Base-by-base conservation (phyloP, 1,140 invertebrate species). In the Ptiloglossa arizonensis region DNA sequence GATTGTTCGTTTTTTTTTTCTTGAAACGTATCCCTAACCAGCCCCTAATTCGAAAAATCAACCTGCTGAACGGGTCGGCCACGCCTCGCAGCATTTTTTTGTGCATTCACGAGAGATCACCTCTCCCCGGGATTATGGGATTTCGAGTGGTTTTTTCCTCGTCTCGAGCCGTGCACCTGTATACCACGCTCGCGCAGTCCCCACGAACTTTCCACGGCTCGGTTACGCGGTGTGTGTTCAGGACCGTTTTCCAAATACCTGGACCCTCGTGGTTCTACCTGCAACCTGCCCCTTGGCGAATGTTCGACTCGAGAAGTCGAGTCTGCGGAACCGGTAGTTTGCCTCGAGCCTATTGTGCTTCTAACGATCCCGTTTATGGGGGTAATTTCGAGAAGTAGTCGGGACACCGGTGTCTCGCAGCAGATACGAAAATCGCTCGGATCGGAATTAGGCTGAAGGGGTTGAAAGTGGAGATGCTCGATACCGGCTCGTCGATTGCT, bases 331-430 rank as follows among this genome's bases (percentile, higher is more conserved):
- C 59, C 64, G 60, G 54, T 66, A 52, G 70, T 79, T 76, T 60
- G 41, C 50, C 15, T 35, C 27, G 27, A 22, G 56, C n/a, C 60
- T 69, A 74, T 83, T 80, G 70, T 83, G 41, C 59, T 35, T 70
- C 76, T 83, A 83, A 79, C 81, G 66, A 79, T 81, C 50, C 76
- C 69, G 59, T 70, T 83, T 79, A 74, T 60, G 81, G 59, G 41
- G 70, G 48, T 64, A 32, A 74, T 79, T 83, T 72, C 27, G 41
- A 41, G 66, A 46, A 73, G 60, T 48, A 54, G 35, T 81, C 48
- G 63, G 52, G 41, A 22, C 69, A 69, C 9, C 22, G 13, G 17
- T 22, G 52, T 57, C 50, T 77, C 29, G 60, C 38, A 13, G 22
- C 59, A 66, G 56, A 59, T 80, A 66, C 68, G 59, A 82, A 70